Evolutionary conservation across 2,797 vertebrate species (phyloP), one percentile per base, ranked within the genome.

Genomic region (Brotula barbata): DNA sequence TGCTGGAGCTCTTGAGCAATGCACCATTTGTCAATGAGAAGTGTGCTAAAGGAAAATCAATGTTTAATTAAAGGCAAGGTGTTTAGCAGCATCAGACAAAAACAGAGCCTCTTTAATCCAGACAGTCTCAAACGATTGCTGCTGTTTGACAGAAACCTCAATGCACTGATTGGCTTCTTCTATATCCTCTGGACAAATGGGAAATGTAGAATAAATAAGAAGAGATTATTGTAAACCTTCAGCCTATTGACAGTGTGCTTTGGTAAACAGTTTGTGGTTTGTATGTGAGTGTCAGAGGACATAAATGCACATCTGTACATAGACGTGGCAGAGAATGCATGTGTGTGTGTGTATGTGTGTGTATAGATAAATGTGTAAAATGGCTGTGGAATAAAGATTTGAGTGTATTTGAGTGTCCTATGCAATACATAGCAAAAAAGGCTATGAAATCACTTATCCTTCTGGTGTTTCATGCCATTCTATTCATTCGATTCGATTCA

Each of bases 11-110:
- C 73, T 73, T 21, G 62, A 74, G 73, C 73, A 83, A 77, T 17
- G 44, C 72, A 75, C 77, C 76, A 77, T 85, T 86, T 80, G 68
- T 88, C 85, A 85, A 61, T 36, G 56, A 75, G 71, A 69, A 66
- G 68, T 51, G 58, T 43, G 68, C 65, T 69, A 34, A 65, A 83
- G 74, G 64, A 86, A 88, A 89, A 88, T 89, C 86, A 84, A 88
- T 87, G 80, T 85, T 87, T 87, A 78, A 89, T 86, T 86, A 86
- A 83, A 84, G 79, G 75, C 47, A 80, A 81, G 67, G 62, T 87
- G 83, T 81, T 84, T 78, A 80, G 73, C 64, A 64, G 71, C 74
- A 73, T 63, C 70, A 62, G 76, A 76, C 68, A 63, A 68, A 72
- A 74, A 68, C 63, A 60, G 44, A 68, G 52, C 55, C 52, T 58